Evolutionary conservation across 2,797 vertebrate species (phyloP).

Genomic region (Argentina silus): DNA sequence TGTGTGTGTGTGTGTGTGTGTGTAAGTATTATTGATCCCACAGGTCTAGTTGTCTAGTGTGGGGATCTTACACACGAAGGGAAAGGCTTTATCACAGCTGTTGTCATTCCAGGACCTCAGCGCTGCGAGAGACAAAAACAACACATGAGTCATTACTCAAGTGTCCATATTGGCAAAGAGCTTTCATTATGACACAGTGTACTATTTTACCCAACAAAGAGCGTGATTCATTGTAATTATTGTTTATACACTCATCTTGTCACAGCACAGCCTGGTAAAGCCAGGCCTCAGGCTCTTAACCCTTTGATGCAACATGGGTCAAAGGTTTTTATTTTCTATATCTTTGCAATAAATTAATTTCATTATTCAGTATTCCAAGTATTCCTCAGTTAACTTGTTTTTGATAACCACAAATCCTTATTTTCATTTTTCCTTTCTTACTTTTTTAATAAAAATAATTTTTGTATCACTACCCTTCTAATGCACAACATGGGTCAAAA

Average conservation of each 20-base stretch:
- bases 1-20: not conserved
- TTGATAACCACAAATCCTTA: no score
- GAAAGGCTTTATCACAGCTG: constrained; percentile 78
- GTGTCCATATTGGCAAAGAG: not conserved
- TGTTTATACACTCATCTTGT: not conserved
- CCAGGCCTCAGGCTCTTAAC: not conserved
- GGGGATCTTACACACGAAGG: constrained; percentile 85
- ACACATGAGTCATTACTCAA: not conserved
- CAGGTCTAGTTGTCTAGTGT: constrained; percentile 62
- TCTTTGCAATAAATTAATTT: no score
- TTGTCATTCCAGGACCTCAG: constrained; percentile 86
- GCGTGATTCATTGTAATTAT: not conserved
- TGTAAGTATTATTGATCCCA: not conserved
- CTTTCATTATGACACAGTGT: not conserved
- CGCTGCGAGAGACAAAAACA: constrained; percentile 57
- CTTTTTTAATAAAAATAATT: no score
- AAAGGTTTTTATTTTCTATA: no score
- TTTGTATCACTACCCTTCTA: no score
- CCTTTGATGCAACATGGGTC: no score
- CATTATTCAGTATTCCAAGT: no score
- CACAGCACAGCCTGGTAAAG: not conserved
- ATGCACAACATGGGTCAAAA: no score
- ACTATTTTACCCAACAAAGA: not conserved
- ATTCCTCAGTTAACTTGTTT: no score
- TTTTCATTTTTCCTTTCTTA: not conserved